Base-by-base conservation (phyloP, 37 sponge, comb jelly and placozoan species). In the Ephydatia muelleri region DNA sequence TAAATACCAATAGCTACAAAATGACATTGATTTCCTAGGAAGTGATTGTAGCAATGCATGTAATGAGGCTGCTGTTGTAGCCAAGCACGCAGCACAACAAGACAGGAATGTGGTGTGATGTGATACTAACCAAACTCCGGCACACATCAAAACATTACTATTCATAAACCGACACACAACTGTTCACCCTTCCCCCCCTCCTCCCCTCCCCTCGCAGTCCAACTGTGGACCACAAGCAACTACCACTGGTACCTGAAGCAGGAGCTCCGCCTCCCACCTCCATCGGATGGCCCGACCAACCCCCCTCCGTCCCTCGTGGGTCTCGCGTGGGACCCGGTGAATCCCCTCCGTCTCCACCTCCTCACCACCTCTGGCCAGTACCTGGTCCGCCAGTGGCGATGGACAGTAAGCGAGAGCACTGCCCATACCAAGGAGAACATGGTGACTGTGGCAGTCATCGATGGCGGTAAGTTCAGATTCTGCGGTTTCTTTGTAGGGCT, bases 171-270 rank as follows among this genome's bases (percentile, higher is more conserved):
- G 13, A 72, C 16, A 28, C 36, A 29, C 32, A n/a, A n/a, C 38
- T 3, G 36, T 5, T 8, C 70, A 31, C 19, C 28, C 1, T 13
- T 49, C n/a, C n/a, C n/a, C n/a, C n/a, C n/a, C n/a, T n/a, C n/a
- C n/a, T n/a, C n/a, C n/a, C n/a, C n/a, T 40, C 65, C 28, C 67
- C 23, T 57, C 28, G 22, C 75, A 91, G 94, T 97, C 28, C 98
- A 97, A 81, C 68, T 97, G 85, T 97, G 98, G 98, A 74, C 79
- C 1, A 40, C 70, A 14, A 78, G 82, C 48, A 97, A 97, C 85
- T 95, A 93, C 67, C 98, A 97, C 79, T 97, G 96, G 96, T 97
- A 97, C 87, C 82, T 95, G 65, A 97, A 97, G 79, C 95, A 95
- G 66, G 96, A 97, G 86, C 48, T 95, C n/a, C 28, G 73, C 49